Base-by-base conservation (phyloP, 30 jellyfish, hydroid and myxozoan genomes). In the Hydra vulgaris region DNA sequence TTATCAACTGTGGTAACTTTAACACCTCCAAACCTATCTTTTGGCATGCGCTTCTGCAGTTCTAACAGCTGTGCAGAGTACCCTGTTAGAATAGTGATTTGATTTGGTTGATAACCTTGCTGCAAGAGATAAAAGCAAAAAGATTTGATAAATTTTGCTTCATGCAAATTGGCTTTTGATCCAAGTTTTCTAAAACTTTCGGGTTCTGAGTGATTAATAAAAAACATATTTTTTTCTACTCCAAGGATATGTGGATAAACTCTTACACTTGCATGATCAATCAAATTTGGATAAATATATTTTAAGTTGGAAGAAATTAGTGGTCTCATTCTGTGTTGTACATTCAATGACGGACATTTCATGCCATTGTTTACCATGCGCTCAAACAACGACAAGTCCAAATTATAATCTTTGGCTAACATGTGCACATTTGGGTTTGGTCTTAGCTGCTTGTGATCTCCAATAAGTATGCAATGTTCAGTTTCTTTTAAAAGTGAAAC, bases 261-360 rank as follows among this genome's bases (percentile, higher is more conserved):
- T 15, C 18, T 26, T 8, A 86, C 98, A 19, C 89, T 56, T 17
- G 86, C 73, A 71, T 86, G 96, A 82, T 91, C 84, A 53, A 25
- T 61, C 83, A 91, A 71, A 25, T 69, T 74, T 4, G 98, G 98
- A 67, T 91, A 91, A 21, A 91, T 91, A 66, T 76, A 88, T 24
- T 74, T 66, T 27, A 91, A 72, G 61, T 85, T 76, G 23, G 67
- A 20, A 0, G 98, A 82, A 15, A 91, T 91, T 18, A 27, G 83
- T 12, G 98, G 98, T 67, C 95, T 78, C 98, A 91, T 91, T 26
- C 98, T 61, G 73, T 91, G 95, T 74, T 91, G 98, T 16, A 79
- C 83, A 52, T 83, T 79, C 17, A 91, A 84, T 21, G 86, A 24
- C 15, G 79, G 83, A 54, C 93, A 91, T 54, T 83, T 85, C 85